Conservation (phyloP, 2,888 invertebrate genomes). For the Nesidiocoris tenuis region DNA sequence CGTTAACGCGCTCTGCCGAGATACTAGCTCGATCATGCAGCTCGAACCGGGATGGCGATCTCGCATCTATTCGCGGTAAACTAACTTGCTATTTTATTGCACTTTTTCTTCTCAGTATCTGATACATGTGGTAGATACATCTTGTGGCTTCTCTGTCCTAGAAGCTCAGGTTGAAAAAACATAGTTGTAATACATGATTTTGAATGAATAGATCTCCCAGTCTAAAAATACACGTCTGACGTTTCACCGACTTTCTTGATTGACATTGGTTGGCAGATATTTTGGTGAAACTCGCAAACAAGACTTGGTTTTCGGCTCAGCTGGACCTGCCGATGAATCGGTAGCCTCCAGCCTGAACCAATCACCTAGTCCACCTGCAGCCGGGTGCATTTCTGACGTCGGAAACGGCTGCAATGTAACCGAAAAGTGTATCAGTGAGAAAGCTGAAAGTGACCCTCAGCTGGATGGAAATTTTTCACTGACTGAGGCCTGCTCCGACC, state of each 20-base stretch:
- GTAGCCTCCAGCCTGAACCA: not conserved
- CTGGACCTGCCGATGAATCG: not conserved
- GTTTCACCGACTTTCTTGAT: not conserved
- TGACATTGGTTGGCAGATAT: not conserved
- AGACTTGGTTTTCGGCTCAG: not conserved
- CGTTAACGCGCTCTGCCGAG: conserved; percentile 21
- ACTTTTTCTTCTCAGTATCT: too few species aligned
- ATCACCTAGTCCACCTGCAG: not conserved
- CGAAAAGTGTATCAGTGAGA: too few species aligned
- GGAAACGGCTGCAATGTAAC: not conserved
- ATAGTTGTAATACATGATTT: too few species aligned
- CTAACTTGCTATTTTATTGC: too few species aligned
- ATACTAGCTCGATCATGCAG: conserved; percentile 22
- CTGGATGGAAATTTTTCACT: too few species aligned
- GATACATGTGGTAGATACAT: too few species aligned
- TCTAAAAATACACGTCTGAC: too few species aligned
- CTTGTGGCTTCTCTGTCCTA: too few species aligned
- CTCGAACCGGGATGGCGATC: conserved; percentile 25
- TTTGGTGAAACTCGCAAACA: not conserved
- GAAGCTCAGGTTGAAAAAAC: too few species aligned
- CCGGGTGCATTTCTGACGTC: not conserved
- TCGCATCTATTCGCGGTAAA: conserved; percentile 15
- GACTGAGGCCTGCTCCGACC: too few species aligned
- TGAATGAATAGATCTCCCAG: too few species aligned
- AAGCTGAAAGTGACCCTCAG: too few species aligned